Percentiles rank a stretch among this genome's conserved stretches.
Evolutionary conservation across 2,888 invertebrate genomes (phyloP).

Genomic region (Disparrhopalites patrizii): DNA sequence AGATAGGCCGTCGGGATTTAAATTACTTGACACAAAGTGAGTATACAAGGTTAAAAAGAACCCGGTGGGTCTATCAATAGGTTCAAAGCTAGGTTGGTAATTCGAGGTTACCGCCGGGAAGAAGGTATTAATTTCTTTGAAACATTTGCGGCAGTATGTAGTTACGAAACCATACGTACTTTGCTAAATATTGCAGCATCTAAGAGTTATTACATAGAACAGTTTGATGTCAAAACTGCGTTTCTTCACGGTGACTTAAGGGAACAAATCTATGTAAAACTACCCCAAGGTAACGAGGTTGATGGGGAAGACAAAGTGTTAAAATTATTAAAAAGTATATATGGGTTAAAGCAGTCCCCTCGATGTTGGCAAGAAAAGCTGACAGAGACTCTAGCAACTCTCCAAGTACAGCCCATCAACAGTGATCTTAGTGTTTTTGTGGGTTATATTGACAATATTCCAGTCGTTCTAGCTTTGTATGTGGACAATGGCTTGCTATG

Average conservation of each 20-base stretch:
- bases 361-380: conserved; percentile 41
- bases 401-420: conserved; percentile 19
- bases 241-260: conserved; percentile 24
- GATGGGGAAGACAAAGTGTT: conserved; percentile 10
- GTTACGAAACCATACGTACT: conserved; percentile 23
- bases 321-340: conserved; percentile 36
- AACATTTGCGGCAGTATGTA: conserved; percentile 26
- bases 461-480: conserved; percentile 13
- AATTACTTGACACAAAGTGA: conserved; percentile 21
- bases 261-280: conserved; percentile 1
- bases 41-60: conserved; percentile 22
- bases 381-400: conserved; percentile 10
- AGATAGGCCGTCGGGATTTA: not conserved
- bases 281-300: conserved; percentile 14
- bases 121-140: conserved; percentile 29
- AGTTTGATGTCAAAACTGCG: conserved; percentile 29
- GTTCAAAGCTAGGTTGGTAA: conserved; percentile 24
- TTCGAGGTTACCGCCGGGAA: conserved; percentile 22
- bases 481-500: conserved; percentile 31
- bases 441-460: not conserved
- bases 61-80: conserved; percentile 10
- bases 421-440: conserved; percentile 26
- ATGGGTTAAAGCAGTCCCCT: conserved; percentile 46
- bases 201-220: not conserved
- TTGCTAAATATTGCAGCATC: conserved; percentile 24